phyloP scores from a whole-genome alignment of 2,888 invertebrate species.

The Arge pagana region DNA sequence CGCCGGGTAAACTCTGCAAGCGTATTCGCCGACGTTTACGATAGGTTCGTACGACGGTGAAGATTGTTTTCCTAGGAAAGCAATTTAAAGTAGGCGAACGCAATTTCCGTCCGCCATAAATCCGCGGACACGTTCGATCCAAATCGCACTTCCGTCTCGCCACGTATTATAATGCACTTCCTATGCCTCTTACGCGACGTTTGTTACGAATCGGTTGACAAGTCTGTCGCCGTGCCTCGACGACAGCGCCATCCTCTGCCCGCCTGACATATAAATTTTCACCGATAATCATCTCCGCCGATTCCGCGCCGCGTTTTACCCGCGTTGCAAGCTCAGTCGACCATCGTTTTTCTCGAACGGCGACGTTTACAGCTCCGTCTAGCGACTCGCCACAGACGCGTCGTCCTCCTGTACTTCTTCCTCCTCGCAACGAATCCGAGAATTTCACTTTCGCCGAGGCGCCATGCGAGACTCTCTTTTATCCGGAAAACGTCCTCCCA shows the following conservation, averaged over 20 bases:
- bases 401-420: no score
- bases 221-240: slow-evolving; percentile 31
- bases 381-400: no score
- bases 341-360: no score
- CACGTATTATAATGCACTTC: slow-evolving; percentile 48
- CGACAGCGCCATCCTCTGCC: slow-evolving; percentile 8
- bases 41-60: neutral
- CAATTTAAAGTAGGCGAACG: slow-evolving; percentile 35
- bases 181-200: slow-evolving; percentile 33
- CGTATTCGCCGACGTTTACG: neutral
- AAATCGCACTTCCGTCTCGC: slow-evolving; percentile 43
- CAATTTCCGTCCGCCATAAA: slow-evolving; percentile 38
- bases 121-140: slow-evolving; percentile 38
- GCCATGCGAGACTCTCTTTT: no score
- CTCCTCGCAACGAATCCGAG: no score
- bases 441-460: no score
- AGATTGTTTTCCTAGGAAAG: slow-evolving; percentile 28
- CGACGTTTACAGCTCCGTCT: no score
- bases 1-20: no score
- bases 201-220: slow-evolving; percentile 45
- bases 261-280: slow-evolving; percentile 22
- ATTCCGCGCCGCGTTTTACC: neutral
- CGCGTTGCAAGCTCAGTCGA: no score
- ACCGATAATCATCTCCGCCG: slow-evolving; percentile 7
- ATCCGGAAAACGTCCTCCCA: no score